Percentiles rank a stretch among this genome's conserved stretches.
Conservation (phyloP, 2,113 vertebrate species). For the Antidorcas marsupialis region DNA sequence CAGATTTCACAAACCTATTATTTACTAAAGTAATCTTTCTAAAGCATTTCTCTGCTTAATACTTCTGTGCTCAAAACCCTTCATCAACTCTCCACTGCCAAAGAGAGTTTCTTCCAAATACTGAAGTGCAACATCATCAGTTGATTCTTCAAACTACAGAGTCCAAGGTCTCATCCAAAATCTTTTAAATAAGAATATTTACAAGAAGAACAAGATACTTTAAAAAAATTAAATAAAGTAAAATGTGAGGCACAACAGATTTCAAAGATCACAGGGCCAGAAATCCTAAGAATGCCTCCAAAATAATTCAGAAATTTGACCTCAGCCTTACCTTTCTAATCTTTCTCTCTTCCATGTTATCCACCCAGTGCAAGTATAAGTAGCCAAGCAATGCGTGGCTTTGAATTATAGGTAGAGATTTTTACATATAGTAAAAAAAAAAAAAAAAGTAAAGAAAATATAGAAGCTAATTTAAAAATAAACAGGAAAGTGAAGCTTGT, state of each 20-base stretch:
- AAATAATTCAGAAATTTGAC: not conserved
- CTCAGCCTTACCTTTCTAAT: not conserved
- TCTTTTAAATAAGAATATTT: not conserved
- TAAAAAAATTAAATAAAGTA: not conserved
- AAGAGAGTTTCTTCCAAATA: not conserved
- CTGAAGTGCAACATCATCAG: not conserved
- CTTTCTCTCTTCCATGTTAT: not conserved
- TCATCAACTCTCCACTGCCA: not conserved
- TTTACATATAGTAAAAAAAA: not conserved
- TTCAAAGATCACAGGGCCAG: not conserved
- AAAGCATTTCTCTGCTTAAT: not conserved
- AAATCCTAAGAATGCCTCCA: not conserved
- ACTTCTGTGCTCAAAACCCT: not conserved
- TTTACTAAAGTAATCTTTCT: not conserved
- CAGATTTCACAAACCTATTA: not conserved
- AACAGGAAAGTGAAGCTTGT: not conserved
- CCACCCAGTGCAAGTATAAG: not conserved
- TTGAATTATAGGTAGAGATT: not conserved
- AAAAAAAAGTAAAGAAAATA: not conserved
- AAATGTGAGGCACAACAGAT: not conserved
- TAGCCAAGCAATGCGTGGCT: not conserved
- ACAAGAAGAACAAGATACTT: not conserved
- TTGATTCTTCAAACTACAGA: not conserved
- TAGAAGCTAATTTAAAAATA: not conserved
- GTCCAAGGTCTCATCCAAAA: not conserved